phyloP scores from a whole-genome alignment of 2,797 vertebrate species.

The Lagodon rhomboides region DNA sequence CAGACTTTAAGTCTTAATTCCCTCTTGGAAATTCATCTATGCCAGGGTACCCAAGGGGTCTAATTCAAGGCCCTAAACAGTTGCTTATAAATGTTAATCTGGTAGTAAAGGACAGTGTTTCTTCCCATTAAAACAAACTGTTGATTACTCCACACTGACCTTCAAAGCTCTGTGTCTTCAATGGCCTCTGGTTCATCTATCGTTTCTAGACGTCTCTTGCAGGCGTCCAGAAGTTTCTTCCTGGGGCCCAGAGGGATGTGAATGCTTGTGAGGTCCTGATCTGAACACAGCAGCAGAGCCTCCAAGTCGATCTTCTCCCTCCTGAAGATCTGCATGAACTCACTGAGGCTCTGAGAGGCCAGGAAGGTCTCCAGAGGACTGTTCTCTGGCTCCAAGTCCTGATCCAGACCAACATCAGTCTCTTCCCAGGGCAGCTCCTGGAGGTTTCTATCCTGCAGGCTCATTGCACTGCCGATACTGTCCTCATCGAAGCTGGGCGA shows the following conservation, averaged over 20 bases:
- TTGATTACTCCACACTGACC: slow-evolving; percentile 21
- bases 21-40: too few species aligned
- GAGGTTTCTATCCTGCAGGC: slow-evolving; percentile 89
- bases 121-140: background rate
- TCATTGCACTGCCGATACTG: slow-evolving; percentile 92
- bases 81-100: background rate
- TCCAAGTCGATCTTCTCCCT: slow-evolving; percentile 94
- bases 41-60: too few species aligned
- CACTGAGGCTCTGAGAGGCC: slow-evolving; percentile 90
- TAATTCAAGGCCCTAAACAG: background rate
- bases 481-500: slow-evolving; percentile 90
- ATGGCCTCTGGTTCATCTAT: slow-evolving; percentile 88
- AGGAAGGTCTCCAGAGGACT: slow-evolving; percentile 93
- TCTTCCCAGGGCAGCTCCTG: slow-evolving; percentile 93
- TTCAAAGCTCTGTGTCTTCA: slow-evolving; percentile 92
- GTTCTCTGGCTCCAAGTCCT: slow-evolving; percentile 87
- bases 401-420: slow-evolving; percentile 87
- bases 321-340: slow-evolving; percentile 89
- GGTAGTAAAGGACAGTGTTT: background rate
- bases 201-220: slow-evolving; percentile 87
- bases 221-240: slow-evolving; percentile 95
- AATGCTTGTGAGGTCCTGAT: slow-evolving; percentile 92
- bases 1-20: too few species aligned
- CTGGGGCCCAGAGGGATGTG: slow-evolving; percentile 92
- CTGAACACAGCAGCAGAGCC: slow-evolving; percentile 92